These are phyloP conservation scores for Bombus polaris DNA, from an alignment of 1,140 invertebrate species.

Conservation along the genomic window DNA sequence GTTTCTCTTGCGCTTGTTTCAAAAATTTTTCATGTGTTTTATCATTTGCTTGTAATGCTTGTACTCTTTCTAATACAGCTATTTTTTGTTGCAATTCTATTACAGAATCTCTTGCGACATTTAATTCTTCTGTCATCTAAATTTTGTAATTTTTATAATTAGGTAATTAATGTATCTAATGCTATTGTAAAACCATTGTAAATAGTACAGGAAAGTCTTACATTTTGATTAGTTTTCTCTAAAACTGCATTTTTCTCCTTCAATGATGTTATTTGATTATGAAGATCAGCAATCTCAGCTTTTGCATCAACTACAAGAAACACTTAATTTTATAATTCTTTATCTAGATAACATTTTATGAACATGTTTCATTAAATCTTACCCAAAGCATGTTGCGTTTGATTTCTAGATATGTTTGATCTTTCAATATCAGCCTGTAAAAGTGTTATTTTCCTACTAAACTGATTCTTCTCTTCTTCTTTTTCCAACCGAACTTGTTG, in stretches of 20 bases:
- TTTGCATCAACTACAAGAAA: conserved; percentile 75
- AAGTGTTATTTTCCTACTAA: conserved; percentile 69
- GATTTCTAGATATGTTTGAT: conserved; percentile 71
- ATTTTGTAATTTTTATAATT: conserved; percentile 20
- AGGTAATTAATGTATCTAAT: not conserved
- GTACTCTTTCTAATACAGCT: conserved; percentile 72
- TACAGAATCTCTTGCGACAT: conserved; percentile 68
- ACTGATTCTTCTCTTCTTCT: conserved; percentile 70
- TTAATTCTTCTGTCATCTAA: conserved; percentile 74
- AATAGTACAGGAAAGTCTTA: conserved; percentile 51
- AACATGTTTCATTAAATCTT: conserved; percentile 37
- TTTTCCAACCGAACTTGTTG: conserved; percentile 69
- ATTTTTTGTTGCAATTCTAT: conserved; percentile 77
- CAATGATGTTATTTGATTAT: conserved; percentile 70
- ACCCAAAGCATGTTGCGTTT: conserved; percentile 74
- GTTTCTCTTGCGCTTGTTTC: conserved; percentile 77
- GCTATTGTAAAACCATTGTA: not conserved
- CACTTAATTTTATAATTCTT: not conserved
- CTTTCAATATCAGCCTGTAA: conserved; percentile 73
- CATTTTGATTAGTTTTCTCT: conserved; percentile 77
- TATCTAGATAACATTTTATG: not conserved
- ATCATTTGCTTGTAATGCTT: conserved; percentile 72
- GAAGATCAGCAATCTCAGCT: conserved; percentile 73
- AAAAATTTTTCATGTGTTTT: conserved; percentile 77
- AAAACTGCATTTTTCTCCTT: conserved; percentile 73